Evolutionary conservation across 2,797 vertebrate species (phyloP).

Genomic region (Crenichthys baileyi): DNA sequence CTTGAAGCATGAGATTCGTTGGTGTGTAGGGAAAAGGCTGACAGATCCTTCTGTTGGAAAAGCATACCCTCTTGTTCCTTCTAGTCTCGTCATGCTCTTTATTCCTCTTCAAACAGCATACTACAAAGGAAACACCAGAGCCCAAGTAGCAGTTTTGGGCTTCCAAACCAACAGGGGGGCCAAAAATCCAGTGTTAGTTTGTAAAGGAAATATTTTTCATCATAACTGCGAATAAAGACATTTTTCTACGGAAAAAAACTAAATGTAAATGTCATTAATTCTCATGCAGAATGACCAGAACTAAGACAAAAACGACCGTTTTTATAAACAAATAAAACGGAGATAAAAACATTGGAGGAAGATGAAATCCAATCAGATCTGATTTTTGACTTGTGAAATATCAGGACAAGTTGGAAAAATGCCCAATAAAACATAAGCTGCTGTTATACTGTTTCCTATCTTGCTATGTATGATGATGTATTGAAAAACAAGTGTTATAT

Average conservation of each 20-base stretch:
- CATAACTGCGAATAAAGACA: not conserved
- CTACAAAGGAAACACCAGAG: not conserved
- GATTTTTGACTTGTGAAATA: not conserved
- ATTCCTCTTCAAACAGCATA: slow-evolving; percentile 12
- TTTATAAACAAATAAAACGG: not conserved
- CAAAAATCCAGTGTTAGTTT: not conserved
- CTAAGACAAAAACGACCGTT: not conserved
- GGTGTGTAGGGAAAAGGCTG: slow-evolving; percentile 52
- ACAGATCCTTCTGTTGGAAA: slow-evolving; percentile 74
- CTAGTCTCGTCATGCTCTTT: slow-evolving; percentile 51
- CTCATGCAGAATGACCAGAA: not conserved
- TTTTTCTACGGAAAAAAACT: not conserved
- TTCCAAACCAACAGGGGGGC: not conserved
- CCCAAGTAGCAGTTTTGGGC: not conserved
- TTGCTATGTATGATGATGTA: not conserved
- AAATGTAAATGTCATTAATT: not conserved
- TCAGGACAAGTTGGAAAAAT: not conserved
- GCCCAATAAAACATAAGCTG: not conserved
- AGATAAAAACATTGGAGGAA: not conserved
- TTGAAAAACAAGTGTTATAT: not conserved
- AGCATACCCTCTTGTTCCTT: slow-evolving; percentile 75
- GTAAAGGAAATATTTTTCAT: not conserved
- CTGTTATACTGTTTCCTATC: not conserved
- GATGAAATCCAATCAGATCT: not conserved
- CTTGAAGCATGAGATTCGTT: slow-evolving; percentile 57